Evolutionary conservation across 2,888 invertebrate species (phyloP).

Genomic region (Pyrrhosoma nymphula): DNA sequence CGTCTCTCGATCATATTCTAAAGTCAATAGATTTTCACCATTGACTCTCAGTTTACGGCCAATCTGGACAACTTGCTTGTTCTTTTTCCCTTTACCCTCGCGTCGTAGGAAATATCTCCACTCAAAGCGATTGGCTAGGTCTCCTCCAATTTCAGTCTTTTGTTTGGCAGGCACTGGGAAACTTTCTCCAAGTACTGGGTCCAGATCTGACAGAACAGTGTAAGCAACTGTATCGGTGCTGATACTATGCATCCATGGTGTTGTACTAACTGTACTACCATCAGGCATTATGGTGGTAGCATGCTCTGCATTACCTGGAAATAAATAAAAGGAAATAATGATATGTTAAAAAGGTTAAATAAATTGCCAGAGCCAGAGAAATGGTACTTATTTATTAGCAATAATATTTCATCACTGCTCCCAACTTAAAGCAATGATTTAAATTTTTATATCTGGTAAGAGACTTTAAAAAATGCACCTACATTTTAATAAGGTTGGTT

Average conservation of each 20-base stretch:
- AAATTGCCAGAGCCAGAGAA: background rate
- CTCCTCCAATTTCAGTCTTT: conserved; percentile 92
- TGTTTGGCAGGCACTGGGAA: conserved; percentile 95
- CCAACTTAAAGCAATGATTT: background rate
- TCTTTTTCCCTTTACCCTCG: conserved; percentile 81
- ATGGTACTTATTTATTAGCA: background rate
- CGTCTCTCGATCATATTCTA: conserved; percentile 94
- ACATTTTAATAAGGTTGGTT: no score
- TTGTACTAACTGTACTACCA: conserved; percentile 89
- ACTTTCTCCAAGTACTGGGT: conserved; percentile 92
- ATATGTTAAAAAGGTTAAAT: background rate
- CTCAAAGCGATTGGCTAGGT: conserved; percentile 94
- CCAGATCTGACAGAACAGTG: conserved; percentile 92
- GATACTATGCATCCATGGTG: conserved; percentile 93
- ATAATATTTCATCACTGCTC: background rate
- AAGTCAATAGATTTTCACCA: conserved; percentile 92
- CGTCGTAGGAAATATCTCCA: conserved; percentile 96
- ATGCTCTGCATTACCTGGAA: conserved; percentile 86
- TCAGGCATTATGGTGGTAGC: conserved; percentile 89
- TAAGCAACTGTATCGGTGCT: conserved; percentile 96
- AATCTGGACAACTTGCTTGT: conserved; percentile 88
- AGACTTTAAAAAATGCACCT: no score
- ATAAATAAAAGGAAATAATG: background rate
- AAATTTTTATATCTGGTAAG: background rate
- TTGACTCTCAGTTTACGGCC: conserved; percentile 93